Base-by-base conservation (phyloP, 2,113 vertebrate species). In the Sterrhoptilus dennistouni region DNA sequence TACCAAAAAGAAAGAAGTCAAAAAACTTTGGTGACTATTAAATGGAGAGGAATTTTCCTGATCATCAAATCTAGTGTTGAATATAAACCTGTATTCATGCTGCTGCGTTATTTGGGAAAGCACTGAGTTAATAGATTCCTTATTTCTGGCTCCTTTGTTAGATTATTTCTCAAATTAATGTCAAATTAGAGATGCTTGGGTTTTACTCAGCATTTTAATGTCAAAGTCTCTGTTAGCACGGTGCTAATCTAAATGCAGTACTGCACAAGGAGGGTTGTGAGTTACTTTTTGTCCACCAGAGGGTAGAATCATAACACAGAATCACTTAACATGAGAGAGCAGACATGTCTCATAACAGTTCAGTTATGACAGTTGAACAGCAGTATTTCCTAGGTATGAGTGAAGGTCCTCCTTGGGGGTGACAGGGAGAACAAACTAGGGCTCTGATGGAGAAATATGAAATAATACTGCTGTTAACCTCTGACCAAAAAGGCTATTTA, bases 271-370 rank as follows among this genome's bases (percentile, higher is more conserved):
- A 63, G 33, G 12, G 18, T 33, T 94, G 90, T 47, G 71, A 63
- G 54, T 91, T 77, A 35, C 24, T 25, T 81, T 82, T 82, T 91
- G 83, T 81, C 96, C 96, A 90, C 71, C 83, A 97, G 96, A 95
- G 94, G 95, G 96, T 60, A 17, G 9, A 64, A 68, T 63, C 24
- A 13, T 52, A 83, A 85, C 66, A 22, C 42, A 18, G 44, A 49
- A 21, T 60, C 45, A 5, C 45, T 57, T 66, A 36, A 78, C 49
- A 19, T 21, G 47, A 57, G 38, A 1, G 59, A 35, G 38, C 14
- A 57, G 52, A 31, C n/a, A 28, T 12, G 5, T 38, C 56, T 72
- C 20, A 0, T 24, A 64, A 21, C 27, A 36, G 50, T 22, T 80
- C 31, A 54, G 3, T 77, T 78, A n/a, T 17, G n/a, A 28, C 17